phyloP scores from a whole-genome alignment of 1,140 invertebrate genomes.

The Drosophila lacteicornis region DNA sequence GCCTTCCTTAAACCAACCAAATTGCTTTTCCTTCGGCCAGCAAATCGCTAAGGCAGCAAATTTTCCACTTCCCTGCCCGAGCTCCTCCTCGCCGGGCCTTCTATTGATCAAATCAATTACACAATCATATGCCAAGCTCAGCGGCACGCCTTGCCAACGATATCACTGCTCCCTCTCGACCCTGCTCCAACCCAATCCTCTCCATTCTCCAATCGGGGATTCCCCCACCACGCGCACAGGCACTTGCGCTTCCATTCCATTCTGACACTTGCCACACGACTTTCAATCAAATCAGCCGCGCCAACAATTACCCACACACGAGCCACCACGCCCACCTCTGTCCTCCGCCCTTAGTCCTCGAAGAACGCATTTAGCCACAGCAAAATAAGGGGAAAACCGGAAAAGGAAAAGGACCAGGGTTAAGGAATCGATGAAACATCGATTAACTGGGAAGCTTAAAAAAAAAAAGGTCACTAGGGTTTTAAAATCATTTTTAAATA shows the following conservation, averaged over 20 bases:
- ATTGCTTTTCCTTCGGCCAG: slow-evolving; percentile 62
- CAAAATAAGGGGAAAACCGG: slow-evolving; percentile 63
- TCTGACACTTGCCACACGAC: slow-evolving; percentile 62
- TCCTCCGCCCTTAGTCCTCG: slow-evolving; percentile 8
- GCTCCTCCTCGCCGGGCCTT: slow-evolving; percentile 6
- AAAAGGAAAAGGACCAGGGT: slow-evolving; percentile 35
- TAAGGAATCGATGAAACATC: background rate
- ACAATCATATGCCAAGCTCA: slow-evolving; percentile 73
- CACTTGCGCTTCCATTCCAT: slow-evolving; percentile 43
- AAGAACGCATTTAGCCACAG: slow-evolving; percentile 55
- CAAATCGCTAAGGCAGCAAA: slow-evolving; percentile 56
- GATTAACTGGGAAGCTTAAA: no score
- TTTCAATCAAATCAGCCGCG: slow-evolving; percentile 77
- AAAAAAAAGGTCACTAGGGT: background rate
- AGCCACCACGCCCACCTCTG: slow-evolving; percentile 39
- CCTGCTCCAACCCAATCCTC: slow-evolving; percentile 2
- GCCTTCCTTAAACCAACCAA: slow-evolving; percentile 26
- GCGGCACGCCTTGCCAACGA: slow-evolving; percentile 46
- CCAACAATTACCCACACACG: slow-evolving; percentile 75
- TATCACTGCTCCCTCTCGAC: background rate
- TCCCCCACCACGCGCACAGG: slow-evolving; percentile 1
- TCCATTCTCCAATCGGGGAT: slow-evolving; percentile 4
- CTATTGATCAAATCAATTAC: slow-evolving; percentile 81
- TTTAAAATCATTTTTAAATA: no score
- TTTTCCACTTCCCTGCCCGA: slow-evolving; percentile 13